phyloP scores from a whole-genome alignment of 1,140 invertebrate genomes.

The Tetraneura akinire region DNA sequence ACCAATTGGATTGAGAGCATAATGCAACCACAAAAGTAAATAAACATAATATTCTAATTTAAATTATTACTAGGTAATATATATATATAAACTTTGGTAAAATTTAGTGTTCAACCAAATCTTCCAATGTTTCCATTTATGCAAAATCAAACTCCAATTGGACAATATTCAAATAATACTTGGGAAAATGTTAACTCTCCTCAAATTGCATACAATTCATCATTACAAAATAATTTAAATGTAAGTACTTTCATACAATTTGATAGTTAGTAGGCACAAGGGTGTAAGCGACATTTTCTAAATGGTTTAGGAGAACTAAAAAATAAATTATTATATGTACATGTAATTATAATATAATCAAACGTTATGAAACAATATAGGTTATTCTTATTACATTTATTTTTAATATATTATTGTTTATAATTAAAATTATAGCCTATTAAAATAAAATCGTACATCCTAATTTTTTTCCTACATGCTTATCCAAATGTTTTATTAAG shows the following conservation, averaged over 20 bases:
- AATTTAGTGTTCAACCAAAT: conserved; percentile 29
- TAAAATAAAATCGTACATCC: no score
- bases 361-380: no score
- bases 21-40: conserved; percentile 43
- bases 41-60: not conserved
- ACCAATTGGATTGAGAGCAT: conserved; percentile 34
- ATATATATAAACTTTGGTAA: not conserved
- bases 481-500: no score
- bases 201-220: conserved; percentile 13
- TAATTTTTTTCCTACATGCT: no score
- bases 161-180: conserved; percentile 17
- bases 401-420: no score
- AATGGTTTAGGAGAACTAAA: no score
- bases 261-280: no score
- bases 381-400: no score
- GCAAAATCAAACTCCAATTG: conserved; percentile 40
- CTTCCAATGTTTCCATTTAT: conserved; percentile 46
- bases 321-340: no score
- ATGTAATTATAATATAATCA: no score
- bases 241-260: not conserved
- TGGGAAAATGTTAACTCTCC: conserved; percentile 43
- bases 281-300: no score
- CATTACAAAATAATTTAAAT: conserved; percentile 41
- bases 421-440: no score
- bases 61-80: not conserved